Evolutionary conservation across 2,113 vertebrate species (phyloP).

Genomic region (Cardinalis cardinalis): DNA sequence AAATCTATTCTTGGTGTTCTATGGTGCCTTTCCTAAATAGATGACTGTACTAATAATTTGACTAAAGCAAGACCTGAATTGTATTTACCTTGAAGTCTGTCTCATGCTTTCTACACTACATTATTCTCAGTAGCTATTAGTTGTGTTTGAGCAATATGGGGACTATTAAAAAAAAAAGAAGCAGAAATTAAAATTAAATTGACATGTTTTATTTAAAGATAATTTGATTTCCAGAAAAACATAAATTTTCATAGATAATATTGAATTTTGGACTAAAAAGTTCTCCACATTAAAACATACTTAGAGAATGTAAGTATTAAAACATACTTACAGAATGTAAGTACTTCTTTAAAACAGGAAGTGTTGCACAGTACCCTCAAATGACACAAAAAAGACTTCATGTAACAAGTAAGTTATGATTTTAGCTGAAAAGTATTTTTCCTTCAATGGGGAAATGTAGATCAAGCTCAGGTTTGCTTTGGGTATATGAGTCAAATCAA

Average conservation of each 20-base stretch:
- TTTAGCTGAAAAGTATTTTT: background rate
- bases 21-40: background rate
- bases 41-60: background rate
- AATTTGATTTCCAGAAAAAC: background rate
- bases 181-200: background rate
- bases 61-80: background rate
- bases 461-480: background rate
- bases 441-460: background rate
- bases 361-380: background rate
- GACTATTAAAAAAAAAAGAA: background rate
- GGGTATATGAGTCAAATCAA: background rate
- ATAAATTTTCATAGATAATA: background rate
- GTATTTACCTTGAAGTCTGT: background rate
- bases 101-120: background rate
- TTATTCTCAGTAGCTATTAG: background rate
- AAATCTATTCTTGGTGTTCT: background rate
- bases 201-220: background rate
- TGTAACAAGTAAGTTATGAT: background rate
- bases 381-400: background rate
- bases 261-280: background rate
- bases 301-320: background rate
- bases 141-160: background rate
- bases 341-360: background rate
- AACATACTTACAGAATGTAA: background rate
- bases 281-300: background rate